Evolutionary conservation across 2,888 invertebrate species (phyloP).

Genomic region (Philopedon plagiatum): DNA sequence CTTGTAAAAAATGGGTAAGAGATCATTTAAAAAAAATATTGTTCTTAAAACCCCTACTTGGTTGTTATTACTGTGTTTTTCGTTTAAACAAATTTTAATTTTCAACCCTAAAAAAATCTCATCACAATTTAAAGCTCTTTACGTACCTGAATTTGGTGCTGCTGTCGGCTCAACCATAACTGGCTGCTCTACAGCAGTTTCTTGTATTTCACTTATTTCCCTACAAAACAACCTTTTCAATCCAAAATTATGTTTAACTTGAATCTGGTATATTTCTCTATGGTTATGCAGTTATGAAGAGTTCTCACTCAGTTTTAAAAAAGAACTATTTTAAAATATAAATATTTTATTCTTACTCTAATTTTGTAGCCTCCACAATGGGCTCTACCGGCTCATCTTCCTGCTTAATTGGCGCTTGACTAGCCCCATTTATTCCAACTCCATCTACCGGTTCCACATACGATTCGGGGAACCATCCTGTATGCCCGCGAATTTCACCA

Average conservation of each 20-base stretch:
- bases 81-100: too few species aligned
- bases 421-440: constrained; percentile 64
- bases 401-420: constrained; percentile 48
- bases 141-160: constrained; percentile 6
- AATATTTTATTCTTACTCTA: constrained; percentile 70
- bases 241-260: too few species aligned
- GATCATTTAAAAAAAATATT: too few species aligned
- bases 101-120: too few species aligned
- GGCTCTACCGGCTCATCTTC: constrained; percentile 67
- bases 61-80: too few species aligned
- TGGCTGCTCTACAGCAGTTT: constrained; percentile 57
- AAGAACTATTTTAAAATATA: constrained; percentile 22
- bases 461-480: constrained; percentile 97
- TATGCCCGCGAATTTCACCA: constrained; percentile 90
- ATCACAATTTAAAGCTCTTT: not conserved
- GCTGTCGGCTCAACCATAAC: not conserved
- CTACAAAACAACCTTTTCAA: too few species aligned
- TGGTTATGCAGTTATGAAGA: too few species aligned
- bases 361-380: constrained; percentile 62
- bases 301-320: not conserved
- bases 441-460: constrained; percentile 86
- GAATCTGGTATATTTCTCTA: too few species aligned
- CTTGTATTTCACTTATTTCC: constrained; percentile 83
- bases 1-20: too few species aligned
- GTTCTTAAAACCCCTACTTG: too few species aligned